phyloP scores from a whole-genome alignment of 1,140 invertebrate species.

The Drosophila navojoa region DNA sequence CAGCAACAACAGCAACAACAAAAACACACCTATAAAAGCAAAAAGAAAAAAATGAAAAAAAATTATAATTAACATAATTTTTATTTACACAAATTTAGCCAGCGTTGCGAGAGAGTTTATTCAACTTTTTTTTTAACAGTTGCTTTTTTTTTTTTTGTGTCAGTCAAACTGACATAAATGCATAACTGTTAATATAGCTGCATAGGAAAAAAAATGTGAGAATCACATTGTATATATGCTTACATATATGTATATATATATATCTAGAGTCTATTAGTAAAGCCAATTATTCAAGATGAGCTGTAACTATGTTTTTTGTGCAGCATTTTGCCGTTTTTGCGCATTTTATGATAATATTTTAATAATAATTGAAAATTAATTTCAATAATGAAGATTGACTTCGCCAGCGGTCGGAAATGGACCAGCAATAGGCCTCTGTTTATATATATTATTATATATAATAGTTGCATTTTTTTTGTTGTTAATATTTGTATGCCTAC shows the following conservation, averaged over 20 bases:
- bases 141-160: conserved; percentile 9
- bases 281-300: conserved; percentile 1
- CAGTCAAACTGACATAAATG: not conserved
- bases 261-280: conserved; percentile 33
- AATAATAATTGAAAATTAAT: no score
- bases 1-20: conserved; percentile 16
- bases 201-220: not conserved
- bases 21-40: conserved; percentile 23
- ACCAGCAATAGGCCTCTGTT: no score
- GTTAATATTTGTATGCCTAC: no score
- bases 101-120: conserved; percentile 33
- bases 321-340: no score
- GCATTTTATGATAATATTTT: not conserved
- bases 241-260: conserved; percentile 9
- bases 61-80: conserved; percentile 75
- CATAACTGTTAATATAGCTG: conserved; percentile 15
- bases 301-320: not conserved
- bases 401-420: not conserved
- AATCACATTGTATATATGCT: not conserved
- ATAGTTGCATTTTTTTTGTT: not conserved
- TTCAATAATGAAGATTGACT: no score
- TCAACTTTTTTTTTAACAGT: conserved; percentile 14
- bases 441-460: no score
- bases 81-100: conserved; percentile 77
- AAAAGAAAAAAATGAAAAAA: not conserved